phyloP scores from a whole-genome alignment of 1,140 invertebrate species.

The Heterodera carotae region DNA sequence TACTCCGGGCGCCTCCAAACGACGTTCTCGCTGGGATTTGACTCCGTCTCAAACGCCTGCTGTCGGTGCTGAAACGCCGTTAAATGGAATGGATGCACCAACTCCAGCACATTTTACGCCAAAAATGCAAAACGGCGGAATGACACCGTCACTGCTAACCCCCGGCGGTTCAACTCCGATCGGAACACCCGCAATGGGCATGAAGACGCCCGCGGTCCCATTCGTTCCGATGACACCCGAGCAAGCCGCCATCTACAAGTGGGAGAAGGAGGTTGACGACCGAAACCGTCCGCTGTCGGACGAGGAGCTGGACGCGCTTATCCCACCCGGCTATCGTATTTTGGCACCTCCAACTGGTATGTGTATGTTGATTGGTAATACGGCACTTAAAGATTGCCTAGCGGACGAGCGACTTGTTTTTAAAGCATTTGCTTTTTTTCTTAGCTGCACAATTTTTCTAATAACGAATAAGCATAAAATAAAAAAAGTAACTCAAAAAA shows the following conservation, averaged over 20 bases:
- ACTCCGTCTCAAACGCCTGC: conserved; percentile 74
- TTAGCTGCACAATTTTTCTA: too few species aligned
- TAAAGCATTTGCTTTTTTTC: conserved; percentile 44
- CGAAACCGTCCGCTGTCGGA: conserved; percentile 91
- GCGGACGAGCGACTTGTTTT: too few species aligned
- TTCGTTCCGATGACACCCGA: conserved; percentile 94
- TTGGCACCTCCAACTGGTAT: conserved; percentile 42
- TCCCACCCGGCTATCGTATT: conserved; percentile 96
- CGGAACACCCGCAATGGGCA: conserved; percentile 91
- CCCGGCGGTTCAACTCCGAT: conserved; percentile 84
- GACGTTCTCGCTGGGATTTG: conserved; percentile 93
- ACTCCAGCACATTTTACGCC: conserved; percentile 56
- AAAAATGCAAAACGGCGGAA: conserved; percentile 55
- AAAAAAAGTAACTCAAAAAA: too few species aligned
- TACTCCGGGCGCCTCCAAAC: conserved; percentile 87
- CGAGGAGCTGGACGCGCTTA: conserved; percentile 93
- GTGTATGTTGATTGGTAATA: neutral
- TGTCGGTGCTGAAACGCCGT: conserved; percentile 47
- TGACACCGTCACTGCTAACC: conserved; percentile 74
- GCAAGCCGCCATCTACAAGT: conserved; percentile 95
- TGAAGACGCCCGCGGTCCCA: conserved; percentile 93
- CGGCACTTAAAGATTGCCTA: too few species aligned
- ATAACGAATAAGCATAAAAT: too few species aligned
- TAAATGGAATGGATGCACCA: conserved; percentile 56
- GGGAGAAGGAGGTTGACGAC: conserved; percentile 98